Conservation (phyloP, 30 jellyfish, hydroid and myxozoan genomes). For the Pelagia noctiluca region DNA sequence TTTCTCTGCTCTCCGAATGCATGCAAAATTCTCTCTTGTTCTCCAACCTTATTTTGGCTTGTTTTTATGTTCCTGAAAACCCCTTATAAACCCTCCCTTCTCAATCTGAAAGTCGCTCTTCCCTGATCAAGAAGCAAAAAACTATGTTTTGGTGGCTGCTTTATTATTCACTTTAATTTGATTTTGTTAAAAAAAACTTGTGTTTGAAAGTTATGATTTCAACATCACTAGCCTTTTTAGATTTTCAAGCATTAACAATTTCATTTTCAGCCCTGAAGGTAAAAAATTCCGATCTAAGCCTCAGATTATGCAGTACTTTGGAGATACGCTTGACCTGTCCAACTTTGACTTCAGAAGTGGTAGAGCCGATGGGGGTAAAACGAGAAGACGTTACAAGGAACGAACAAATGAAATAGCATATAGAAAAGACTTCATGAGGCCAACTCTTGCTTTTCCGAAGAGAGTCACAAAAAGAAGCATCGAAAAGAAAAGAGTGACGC, state of each 20-base stretch:
- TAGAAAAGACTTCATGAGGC: conserved; percentile 85
- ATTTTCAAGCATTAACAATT: neutral
- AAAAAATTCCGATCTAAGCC: conserved; percentile 94
- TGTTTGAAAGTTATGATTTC: neutral
- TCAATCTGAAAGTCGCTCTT: too few species aligned
- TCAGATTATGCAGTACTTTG: conserved; percentile 87
- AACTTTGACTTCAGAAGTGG: conserved; percentile 93
- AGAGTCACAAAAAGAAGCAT: conserved; percentile 58
- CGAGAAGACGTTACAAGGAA: conserved; percentile 70
- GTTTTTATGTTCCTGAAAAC: too few species aligned
- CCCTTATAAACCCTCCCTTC: too few species aligned
- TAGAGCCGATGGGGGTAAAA: conserved; percentile 58
- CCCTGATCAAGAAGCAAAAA: too few species aligned
- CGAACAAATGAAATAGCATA: conserved; percentile 51
- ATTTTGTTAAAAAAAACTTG: neutral
- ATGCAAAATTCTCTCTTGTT: too few species aligned
- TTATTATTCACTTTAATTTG: too few species aligned
- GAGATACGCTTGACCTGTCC: conserved; percentile 82
- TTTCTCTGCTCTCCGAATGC: too few species aligned
- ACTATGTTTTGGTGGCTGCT: too few species aligned
- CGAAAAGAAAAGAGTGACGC: conserved; percentile 42
- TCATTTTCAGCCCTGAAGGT: conserved; percentile 90
- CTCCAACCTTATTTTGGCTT: too few species aligned
- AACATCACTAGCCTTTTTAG: neutral
- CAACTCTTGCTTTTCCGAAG: conserved; percentile 39